Percentiles rank a stretch among this genome's conserved stretches.
phyloP scores from a whole-genome alignment of 2,113 vertebrate genomes.

The Acanthisitta chloris region DNA sequence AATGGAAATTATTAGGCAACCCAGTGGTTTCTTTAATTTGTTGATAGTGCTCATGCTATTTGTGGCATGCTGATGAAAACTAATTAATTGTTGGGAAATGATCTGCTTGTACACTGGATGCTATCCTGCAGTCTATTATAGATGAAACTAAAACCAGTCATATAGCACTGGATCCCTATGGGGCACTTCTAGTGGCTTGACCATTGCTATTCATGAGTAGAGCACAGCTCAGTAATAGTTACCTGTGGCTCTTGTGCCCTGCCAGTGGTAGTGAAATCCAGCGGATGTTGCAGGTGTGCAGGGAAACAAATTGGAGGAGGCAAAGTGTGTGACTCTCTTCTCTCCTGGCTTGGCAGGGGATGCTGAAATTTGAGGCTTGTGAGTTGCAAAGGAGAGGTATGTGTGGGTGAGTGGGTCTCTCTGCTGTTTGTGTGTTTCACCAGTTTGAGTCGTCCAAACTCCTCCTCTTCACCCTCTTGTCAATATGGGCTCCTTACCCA shows the following conservation, averaged over 20 bases:
- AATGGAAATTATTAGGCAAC: not conserved
- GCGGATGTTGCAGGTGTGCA: not conserved
- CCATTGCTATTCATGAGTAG: not conserved
- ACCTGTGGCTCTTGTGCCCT: not conserved
- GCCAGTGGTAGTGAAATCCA: not conserved
- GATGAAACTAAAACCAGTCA: not conserved
- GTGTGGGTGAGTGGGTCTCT: rapidly evolving
- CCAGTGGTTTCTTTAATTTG: not conserved
- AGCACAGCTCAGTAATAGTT: not conserved
- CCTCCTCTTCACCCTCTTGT: not conserved
- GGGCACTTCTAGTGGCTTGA: not conserved
- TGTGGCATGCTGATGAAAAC: constrained; percentile 11
- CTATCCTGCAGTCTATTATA: not conserved
- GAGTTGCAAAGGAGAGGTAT: not conserved
- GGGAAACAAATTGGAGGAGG: not conserved
- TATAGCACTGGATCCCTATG: not conserved
- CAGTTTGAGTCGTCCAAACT: not conserved
- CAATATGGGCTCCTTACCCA: not conserved
- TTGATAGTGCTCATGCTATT: not conserved
- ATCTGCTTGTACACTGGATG: not conserved
- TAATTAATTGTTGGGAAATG: not conserved
- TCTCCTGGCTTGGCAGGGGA: not conserved
- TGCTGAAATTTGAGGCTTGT: rapidly evolving
- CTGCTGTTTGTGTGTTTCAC: not conserved
- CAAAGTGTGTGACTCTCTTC: rapidly evolving